Percentiles rank a stretch among this genome's conserved stretches.
Conservation (phyloP, 2,113 vertebrate species). For the Peromyscus californicus region DNA sequence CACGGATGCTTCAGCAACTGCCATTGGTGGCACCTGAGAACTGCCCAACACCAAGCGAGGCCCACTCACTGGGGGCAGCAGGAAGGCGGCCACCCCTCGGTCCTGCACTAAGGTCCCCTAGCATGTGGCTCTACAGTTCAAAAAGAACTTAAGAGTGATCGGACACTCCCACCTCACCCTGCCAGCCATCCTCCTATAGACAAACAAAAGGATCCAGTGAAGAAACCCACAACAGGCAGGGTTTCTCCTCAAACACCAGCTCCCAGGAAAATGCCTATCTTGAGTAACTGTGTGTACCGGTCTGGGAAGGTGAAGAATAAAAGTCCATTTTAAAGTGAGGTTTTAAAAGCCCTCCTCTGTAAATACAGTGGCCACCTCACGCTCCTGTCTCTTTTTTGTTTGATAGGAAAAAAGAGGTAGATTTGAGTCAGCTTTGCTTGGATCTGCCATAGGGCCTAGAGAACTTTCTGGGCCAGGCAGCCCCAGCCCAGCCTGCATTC, state of each 20-base stretch:
- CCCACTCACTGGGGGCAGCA: background rate
- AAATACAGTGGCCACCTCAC: background rate
- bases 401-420: background rate
- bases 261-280: background rate
- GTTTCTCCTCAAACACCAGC: background rate
- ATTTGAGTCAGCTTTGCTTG: background rate
- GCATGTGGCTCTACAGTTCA: background rate
- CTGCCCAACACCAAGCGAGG: background rate
- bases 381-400: background rate
- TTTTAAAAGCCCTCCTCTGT: background rate
- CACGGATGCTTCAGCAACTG: background rate
- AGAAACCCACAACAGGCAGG: background rate
- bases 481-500: conserved; percentile 82
- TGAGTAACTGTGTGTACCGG: background rate
- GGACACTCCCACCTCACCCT: background rate
- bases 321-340: background rate
- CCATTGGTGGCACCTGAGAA: background rate
- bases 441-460: background rate
- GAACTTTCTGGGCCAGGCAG: conserved; percentile 52
- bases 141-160: background rate
- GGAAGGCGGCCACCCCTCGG: background rate
- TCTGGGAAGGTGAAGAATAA: background rate
- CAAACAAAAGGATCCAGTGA: background rate
- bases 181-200: background rate
- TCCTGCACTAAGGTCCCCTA: background rate